phyloP scores from a whole-genome alignment of 2,113 vertebrate genomes.

The Archocentrus centrarchus region DNA sequence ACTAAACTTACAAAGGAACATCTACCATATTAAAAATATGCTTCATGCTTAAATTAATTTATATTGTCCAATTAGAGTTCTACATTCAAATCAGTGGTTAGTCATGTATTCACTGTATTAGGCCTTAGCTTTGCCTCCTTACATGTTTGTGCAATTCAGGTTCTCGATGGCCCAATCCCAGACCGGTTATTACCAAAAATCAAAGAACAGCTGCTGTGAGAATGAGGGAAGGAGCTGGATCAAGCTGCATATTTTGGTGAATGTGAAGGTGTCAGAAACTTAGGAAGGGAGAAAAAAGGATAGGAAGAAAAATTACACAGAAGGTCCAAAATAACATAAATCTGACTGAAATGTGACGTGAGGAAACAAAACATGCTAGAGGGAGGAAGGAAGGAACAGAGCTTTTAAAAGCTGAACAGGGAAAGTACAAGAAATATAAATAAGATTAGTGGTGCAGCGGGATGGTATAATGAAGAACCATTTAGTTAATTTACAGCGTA shows the following conservation, averaged over 20 bases:
- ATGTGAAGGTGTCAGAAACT: background rate
- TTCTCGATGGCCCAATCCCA: background rate
- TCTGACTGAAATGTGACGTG: background rate
- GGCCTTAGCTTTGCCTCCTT: background rate
- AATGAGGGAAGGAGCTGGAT: background rate
- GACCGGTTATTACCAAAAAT: constrained; percentile 49
- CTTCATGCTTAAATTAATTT: background rate
- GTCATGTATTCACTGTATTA: background rate
- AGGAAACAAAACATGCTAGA: background rate
- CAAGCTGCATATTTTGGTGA: constrained; percentile 5
- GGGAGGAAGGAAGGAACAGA: background rate
- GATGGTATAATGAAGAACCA: background rate
- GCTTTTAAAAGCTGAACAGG: no score
- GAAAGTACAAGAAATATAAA: no score
- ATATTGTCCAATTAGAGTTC: background rate
- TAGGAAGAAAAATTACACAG: background rate
- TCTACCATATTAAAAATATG: background rate
- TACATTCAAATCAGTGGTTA: background rate
- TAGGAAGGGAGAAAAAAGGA: background rate
- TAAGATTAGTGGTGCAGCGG: background rate
- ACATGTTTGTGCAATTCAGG: background rate
- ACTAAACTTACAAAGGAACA: background rate
- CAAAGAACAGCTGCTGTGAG: constrained; percentile 18
- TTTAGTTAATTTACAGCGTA: background rate
- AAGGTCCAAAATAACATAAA: background rate